Evolutionary conservation across 2,888 invertebrate genomes (phyloP).

Genomic region (Smittia sp.): DNA sequence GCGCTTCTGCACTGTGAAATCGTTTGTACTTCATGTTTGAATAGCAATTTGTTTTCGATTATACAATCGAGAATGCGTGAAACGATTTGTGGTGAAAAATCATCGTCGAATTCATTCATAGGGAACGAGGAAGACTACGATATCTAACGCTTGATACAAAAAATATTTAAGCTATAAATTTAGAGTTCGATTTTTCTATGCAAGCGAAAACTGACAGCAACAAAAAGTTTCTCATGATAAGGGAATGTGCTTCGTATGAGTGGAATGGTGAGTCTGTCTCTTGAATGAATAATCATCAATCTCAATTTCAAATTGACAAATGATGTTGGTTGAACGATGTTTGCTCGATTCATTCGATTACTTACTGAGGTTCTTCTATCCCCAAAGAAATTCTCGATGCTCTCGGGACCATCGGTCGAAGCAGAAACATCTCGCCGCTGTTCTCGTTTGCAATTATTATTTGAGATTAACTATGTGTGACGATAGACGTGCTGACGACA

Average conservation of each 20-base stretch:
- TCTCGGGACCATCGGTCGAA: constrained; percentile 9
- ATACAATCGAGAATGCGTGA: background rate
- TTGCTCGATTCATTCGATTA: background rate
- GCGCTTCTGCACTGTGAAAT: constrained; percentile 40
- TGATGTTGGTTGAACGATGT: background rate
- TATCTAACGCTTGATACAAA: too few species aligned
- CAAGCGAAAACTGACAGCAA: too few species aligned
- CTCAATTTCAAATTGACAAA: constrained; percentile 7
- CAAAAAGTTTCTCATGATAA: too few species aligned
- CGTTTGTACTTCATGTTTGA: constrained; percentile 5
- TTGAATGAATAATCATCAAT: constrained; percentile 8
- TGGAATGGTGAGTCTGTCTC: background rate
- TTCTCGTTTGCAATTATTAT: too few species aligned
- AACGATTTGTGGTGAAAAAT: background rate
- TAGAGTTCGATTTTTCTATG: too few species aligned
- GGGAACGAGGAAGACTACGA: too few species aligned
- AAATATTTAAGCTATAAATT: too few species aligned
- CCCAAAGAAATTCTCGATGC: background rate
- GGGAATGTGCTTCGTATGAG: background rate
- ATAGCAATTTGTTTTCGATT: background rate
- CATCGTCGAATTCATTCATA: too few species aligned
- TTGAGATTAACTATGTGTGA: too few species aligned
- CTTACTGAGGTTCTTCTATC: background rate
- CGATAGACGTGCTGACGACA: too few species aligned
- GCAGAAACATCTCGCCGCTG: constrained; percentile 28